A percentile compares a stretch with the other conserved stretches of the same genome.
These are phyloP conservation scores for Spilarctia lutea DNA, from an alignment of 2,888 invertebrate species.

Conservation along the genomic window DNA sequence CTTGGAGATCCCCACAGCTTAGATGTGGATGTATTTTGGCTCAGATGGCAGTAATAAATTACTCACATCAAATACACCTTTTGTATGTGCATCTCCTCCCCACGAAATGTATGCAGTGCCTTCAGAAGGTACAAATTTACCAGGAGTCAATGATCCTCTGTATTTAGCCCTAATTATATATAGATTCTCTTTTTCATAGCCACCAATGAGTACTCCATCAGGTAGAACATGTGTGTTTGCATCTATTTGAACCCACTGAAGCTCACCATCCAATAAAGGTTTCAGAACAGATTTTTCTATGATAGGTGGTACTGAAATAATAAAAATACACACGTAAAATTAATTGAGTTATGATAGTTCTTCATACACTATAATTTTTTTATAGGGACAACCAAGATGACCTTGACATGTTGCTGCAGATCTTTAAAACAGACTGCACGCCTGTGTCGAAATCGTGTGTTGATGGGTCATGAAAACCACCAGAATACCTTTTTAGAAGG, in stretches of 20 bases:
- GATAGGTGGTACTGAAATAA: constrained; percentile 57
- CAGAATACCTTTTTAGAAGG: no score
- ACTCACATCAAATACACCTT: constrained; percentile 89
- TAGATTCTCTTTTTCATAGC: constrained; percentile 88
- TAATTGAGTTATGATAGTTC: no score
- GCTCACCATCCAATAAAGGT: constrained; percentile 71
- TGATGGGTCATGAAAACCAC: no score
- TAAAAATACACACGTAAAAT: no score
- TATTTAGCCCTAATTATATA: constrained; percentile 90
- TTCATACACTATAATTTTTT: no score
- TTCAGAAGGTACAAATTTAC: constrained; percentile 91
- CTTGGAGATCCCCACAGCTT: no score
- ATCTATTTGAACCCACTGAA: constrained; percentile 88
- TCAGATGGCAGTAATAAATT: not conserved
- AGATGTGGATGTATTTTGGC: no score
- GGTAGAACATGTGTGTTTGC: constrained; percentile 86
- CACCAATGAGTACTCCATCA: constrained; percentile 89
- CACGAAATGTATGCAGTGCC: constrained; percentile 90
- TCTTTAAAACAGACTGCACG: no score
- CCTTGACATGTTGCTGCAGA: no score
- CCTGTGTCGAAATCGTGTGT: no score
- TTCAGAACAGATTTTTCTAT: constrained; percentile 49
- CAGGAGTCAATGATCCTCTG: constrained; percentile 92
- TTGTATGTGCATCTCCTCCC: constrained; percentile 91
- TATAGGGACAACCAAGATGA: no score